Conservation (phyloP, 2,888 invertebrate species). For the Platynereis dumerilii region DNA sequence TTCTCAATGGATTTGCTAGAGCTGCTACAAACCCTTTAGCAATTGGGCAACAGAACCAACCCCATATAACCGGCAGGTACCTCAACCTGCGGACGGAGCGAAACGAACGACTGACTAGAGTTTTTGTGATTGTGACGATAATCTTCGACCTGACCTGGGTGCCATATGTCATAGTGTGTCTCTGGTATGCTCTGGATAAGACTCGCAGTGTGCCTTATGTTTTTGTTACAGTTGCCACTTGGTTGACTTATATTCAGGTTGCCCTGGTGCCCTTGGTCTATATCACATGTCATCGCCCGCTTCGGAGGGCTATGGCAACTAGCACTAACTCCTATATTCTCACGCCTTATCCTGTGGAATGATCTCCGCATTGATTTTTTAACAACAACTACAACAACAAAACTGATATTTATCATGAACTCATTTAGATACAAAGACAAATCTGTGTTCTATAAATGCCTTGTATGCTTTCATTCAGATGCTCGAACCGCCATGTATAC, state of each 20-base stretch:
- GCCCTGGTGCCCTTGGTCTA: constrained; percentile 49
- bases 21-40: constrained; percentile 38
- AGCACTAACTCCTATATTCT: constrained; percentile 23
- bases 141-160: constrained; percentile 46
- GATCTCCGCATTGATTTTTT: no score
- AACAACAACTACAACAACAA: no score
- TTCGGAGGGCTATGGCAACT: constrained; percentile 25
- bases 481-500: no score
- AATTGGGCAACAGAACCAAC: constrained; percentile 34
- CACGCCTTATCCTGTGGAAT: constrained; percentile 20
- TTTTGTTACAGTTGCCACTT: constrained; percentile 46
- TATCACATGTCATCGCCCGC: constrained; percentile 34
- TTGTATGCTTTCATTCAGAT: no score
- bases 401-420: no score
- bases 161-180: constrained; percentile 47
- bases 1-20: constrained; percentile 50
- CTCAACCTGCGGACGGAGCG: constrained; percentile 42
- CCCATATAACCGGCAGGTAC: constrained; percentile 24
- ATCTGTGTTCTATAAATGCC: no score
- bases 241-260: constrained; percentile 50
- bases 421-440: no score
- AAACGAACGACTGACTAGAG: constrained; percentile 51
- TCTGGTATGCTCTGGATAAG: constrained; percentile 46
- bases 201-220: constrained; percentile 30
- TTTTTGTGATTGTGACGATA: constrained; percentile 49